Conservation (phyloP, 2,113 vertebrate genomes). For the Tragelaphus buxtoni region DNA sequence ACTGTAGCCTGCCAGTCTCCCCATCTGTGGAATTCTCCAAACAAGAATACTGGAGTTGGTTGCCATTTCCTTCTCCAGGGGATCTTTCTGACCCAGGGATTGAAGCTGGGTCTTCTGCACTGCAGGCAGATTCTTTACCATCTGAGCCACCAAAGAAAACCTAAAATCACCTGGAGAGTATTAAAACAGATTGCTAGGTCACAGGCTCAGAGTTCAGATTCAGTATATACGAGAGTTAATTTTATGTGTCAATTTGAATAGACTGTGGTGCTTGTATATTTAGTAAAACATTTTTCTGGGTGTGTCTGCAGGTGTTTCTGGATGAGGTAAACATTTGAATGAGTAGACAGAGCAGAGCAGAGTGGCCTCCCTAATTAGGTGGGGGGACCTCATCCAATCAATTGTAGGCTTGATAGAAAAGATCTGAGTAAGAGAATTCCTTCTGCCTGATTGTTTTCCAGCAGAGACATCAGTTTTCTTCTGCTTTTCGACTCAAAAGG, state of each 20-base stretch:
- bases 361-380: background rate
- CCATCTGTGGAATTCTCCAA: background rate
- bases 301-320: background rate
- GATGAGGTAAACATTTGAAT: background rate
- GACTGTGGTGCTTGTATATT: background rate
- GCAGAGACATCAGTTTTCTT: background rate
- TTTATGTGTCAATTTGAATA: background rate
- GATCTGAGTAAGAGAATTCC: background rate
- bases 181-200: background rate
- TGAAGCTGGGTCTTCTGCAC: background rate
- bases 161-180: background rate
- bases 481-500: background rate
- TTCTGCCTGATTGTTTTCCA: background rate
- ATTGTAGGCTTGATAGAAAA: background rate
- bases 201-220: background rate
- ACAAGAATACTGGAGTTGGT: background rate
- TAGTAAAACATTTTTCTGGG: background rate
- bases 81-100: background rate
- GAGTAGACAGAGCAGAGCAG: background rate
- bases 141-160: background rate
- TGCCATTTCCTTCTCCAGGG: background rate
- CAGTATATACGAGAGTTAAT: background rate
- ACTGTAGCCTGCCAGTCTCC: background rate
- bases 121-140: background rate
- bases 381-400: background rate